phyloP scores from a whole-genome alignment of 2,113 vertebrate genomes.

The Benitochromis conjunctus region DNA sequence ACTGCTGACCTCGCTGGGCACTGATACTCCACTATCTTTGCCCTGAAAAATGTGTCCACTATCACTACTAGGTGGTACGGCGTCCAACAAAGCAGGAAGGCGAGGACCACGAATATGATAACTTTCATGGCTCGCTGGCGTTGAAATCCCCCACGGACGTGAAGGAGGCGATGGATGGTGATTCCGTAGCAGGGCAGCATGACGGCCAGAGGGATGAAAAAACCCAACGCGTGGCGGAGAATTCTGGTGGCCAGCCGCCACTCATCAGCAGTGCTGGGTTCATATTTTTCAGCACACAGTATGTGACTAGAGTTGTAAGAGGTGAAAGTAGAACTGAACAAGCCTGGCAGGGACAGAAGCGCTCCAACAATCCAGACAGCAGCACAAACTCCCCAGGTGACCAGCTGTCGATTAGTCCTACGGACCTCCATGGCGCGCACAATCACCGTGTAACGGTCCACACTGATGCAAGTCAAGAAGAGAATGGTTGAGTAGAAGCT shows the following conservation, averaged over 20 bases:
- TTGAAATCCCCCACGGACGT: constrained; percentile 56
- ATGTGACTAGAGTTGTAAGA: rapidly evolving
- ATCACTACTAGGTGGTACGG: constrained; percentile 69
- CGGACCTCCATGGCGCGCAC: constrained; percentile 62
- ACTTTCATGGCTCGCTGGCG: constrained; percentile 69
- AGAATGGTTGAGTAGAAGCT: constrained; percentile 80
- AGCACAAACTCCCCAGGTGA: constrained; percentile 54
- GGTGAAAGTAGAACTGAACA: constrained; percentile 27
- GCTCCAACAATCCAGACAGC: constrained; percentile 62
- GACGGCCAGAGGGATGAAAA: constrained; percentile 62
- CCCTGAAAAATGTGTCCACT: constrained; percentile 61
- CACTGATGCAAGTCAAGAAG: constrained; percentile 75
- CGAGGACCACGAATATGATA: constrained; percentile 58
- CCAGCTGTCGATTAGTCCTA: background rate
- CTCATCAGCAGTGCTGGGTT: background rate
- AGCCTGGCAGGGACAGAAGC: constrained; percentile 63
- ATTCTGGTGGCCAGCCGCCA: constrained; percentile 68
- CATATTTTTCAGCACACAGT: constrained; percentile 48
- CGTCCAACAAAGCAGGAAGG: constrained; percentile 72
- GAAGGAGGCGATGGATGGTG: constrained; percentile 58
- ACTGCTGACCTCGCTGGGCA: constrained; percentile 45
- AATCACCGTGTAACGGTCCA: constrained; percentile 77
- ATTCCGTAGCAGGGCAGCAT: constrained; percentile 71
- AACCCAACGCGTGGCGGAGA: constrained; percentile 64
- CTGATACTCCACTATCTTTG: constrained; percentile 27